Base-by-base conservation (phyloP, 2,888 invertebrate genomes). In the Phasia obesa region DNA sequence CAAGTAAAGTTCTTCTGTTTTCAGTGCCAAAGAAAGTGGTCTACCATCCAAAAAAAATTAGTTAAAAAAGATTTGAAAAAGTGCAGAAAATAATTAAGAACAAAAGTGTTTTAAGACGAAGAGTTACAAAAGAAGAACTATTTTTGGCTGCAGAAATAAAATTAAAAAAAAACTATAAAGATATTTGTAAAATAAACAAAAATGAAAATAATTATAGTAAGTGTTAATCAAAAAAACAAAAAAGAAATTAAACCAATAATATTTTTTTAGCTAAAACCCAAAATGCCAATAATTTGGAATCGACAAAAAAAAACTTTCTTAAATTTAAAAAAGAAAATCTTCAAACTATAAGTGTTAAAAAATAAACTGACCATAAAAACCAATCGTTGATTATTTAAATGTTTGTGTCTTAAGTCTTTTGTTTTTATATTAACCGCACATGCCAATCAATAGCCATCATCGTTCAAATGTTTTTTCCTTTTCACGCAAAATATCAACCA, bases 1-100 rank as follows among this genome's bases (percentile, higher is more conserved):
- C 88, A 87, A 87, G 89, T 87, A 88, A 88, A 87, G 87, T 89
- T 88, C 88, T 87, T 76, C 55, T 81, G 69, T 81, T 70, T 42
- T 69, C 78, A 65, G 21, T 51, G 47, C 31, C 65, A 79, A 70
- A 69, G 75, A 81, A 78, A 81, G 78, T 60, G 53, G 64, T 35
- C 38, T 71, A 60, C 15, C 35, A n/a, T 67, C 35, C 11, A 42
- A 60, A 67, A 59, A 31, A 38, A 38, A 47, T 44, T 11, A 44
- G n/a, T 62, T 47, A 9, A 47, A 7, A 53, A 64, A 51, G 4
- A 51, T 64, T 65, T 38, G 21, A 44, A 47, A 27, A 81, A 81
- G 76, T 73, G 67, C 57, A 79, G 38, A 42, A 35, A 67, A 5
- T 53, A 21, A 42, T 17, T 17, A 78, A 57, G 9, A 57, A 70